Evolutionary conservation across 2,888 invertebrate species (phyloP).

Genomic region (Mongoloraphidia duomilia): DNA sequence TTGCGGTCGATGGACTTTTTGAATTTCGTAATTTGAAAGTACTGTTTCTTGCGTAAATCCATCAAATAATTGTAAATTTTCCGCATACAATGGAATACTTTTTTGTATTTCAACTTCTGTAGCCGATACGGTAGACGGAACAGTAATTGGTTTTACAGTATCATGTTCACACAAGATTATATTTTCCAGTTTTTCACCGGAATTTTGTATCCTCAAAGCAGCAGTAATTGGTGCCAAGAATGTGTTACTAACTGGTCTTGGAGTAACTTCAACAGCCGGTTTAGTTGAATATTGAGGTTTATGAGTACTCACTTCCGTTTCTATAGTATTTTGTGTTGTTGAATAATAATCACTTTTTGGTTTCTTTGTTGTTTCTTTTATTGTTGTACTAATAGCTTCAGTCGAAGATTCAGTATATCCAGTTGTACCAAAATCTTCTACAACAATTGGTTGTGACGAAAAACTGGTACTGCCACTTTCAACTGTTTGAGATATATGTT

Average conservation of each 20-base stretch:
- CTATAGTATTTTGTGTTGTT: constrained; percentile 19
- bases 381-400: background rate
- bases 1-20: no score
- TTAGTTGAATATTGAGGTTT: constrained; percentile 6
- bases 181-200: constrained; percentile 24
- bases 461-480: constrained; percentile 16
- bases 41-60: no score
- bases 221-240: constrained; percentile 46
- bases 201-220: constrained; percentile 37
- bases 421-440: constrained; percentile 22
- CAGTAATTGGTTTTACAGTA: constrained; percentile 22
- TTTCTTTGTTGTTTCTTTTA: background rate
- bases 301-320: constrained; percentile 17
- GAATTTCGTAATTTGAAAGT: no score
- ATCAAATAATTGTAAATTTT: constrained; percentile 30
- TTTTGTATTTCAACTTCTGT: constrained; percentile 50
- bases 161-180: constrained; percentile 21
- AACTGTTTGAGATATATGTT: background rate
- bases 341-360: constrained; percentile 10
- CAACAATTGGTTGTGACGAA: constrained; percentile 26
- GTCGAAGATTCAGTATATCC: background rate
- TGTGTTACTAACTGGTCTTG: constrained; percentile 37
- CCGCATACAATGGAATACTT: constrained; percentile 40
- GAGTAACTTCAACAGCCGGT: constrained; percentile 34
- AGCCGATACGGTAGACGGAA: constrained; percentile 20